These are phyloP conservation scores for Macrocentrus cingulum DNA, from an alignment of 1,140 invertebrate species.

Conservation along the genomic window DNA sequence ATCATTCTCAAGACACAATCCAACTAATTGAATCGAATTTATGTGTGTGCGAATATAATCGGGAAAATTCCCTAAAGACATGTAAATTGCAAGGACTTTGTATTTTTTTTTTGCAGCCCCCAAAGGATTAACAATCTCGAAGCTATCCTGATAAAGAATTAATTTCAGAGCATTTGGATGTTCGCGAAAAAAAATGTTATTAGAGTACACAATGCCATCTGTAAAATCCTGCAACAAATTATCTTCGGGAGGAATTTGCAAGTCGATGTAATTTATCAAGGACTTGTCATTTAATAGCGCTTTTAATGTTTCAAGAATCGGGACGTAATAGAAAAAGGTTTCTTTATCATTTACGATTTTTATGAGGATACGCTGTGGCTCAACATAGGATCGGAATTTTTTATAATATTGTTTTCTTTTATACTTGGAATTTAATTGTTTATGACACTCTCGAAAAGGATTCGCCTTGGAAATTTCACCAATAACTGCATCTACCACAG, in stretches of 20 bases:
- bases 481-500: too few relatives aligned
- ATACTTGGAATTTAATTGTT: too few relatives aligned
- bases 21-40: conserved; percentile 41
- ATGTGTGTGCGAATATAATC: conserved; percentile 29
- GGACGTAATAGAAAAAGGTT: conserved; percentile 37
- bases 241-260: too few relatives aligned
- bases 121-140: conserved; percentile 48
- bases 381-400: too few relatives aligned
- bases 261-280: conserved; percentile 14
- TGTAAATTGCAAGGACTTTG: conserved; percentile 44
- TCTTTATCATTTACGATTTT: background rate
- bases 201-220: conserved; percentile 38
- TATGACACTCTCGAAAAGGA: too few relatives aligned
- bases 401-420: too few relatives aligned
- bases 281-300: conserved; percentile 23
- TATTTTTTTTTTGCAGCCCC: conserved; percentile 40
- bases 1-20: conserved; percentile 40
- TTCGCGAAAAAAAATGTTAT: conserved; percentile 39
- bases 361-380: too few relatives aligned
- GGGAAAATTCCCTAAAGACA: conserved; percentile 39
- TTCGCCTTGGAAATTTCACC: too few relatives aligned
- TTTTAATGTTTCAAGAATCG: conserved; percentile 32
- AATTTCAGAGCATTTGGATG: conserved; percentile 36
- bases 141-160: conserved; percentile 46
- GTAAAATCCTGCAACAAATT: conserved; percentile 37